Evolutionary conservation across 30 jellyfish, hydroid and myxozoan genomes (phyloP).

Genomic region (Aurelia aurita): DNA sequence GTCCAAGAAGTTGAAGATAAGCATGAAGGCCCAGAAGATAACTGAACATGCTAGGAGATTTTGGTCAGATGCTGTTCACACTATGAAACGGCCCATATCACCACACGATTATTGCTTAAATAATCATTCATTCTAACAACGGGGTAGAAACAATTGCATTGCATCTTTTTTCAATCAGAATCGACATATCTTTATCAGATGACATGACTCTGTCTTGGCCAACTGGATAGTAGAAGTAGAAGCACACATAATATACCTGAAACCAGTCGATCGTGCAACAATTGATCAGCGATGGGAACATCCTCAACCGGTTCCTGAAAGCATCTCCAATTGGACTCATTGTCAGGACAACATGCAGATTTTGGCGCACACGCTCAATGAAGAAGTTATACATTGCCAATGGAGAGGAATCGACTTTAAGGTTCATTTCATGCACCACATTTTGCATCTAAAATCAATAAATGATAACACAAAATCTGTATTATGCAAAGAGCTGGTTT

Average conservation of each 20-base stretch:
- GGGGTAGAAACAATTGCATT: too few species aligned
- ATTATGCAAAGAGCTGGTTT: too few species aligned
- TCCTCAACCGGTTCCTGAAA: slow-evolving; percentile 58
- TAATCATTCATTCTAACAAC: too few species aligned
- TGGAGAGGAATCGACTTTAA: slow-evolving; percentile 68
- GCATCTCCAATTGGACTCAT: slow-evolving; percentile 79
- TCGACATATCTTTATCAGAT: neutral
- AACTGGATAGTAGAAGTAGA: neutral
- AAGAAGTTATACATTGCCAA: slow-evolving; percentile 72
- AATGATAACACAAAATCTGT: too few species aligned
- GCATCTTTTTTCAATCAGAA: neutral
- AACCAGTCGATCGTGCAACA: slow-evolving; percentile 76
- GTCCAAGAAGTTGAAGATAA: too few species aligned
- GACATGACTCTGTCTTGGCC: neutral
- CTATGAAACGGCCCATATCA: too few species aligned
- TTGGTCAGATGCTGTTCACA: too few species aligned
- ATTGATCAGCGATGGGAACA: slow-evolving; percentile 67
- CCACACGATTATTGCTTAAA: too few species aligned
- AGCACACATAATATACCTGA: slow-evolving; percentile 18
- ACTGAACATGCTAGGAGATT: too few species aligned
- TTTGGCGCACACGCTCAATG: slow-evolving; percentile 71
- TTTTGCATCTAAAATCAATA: slow-evolving; percentile 50
- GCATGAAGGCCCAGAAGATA: too few species aligned
- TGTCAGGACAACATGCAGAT: slow-evolving; percentile 67
- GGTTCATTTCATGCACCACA: slow-evolving; percentile 65